A percentile compares a stretch with the other conserved stretches of the same genome.
phyloP scores from a whole-genome alignment of 2,113 vertebrate species.

The Marmota flaviventris region DNA sequence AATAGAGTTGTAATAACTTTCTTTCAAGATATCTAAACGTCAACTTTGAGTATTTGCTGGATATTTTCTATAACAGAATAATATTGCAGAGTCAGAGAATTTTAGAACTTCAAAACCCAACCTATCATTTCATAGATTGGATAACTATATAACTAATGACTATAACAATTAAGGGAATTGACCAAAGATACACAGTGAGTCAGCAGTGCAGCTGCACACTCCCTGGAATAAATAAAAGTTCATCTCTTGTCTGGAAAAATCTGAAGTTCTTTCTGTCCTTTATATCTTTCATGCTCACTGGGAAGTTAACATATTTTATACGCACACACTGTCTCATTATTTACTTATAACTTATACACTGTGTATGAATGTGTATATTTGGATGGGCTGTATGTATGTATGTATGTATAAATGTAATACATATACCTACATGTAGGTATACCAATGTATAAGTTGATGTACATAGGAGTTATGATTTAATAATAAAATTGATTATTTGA shows the following conservation, averaged over 20 bases:
- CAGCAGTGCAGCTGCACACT: neutral
- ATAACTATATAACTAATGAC: neutral
- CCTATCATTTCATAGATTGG: neutral
- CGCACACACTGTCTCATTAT: neutral
- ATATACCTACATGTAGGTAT: neutral
- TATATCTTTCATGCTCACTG: neutral
- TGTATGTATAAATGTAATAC: too few species aligned
- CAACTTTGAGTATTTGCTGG: neutral
- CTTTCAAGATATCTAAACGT: neutral
- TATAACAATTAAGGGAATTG: neutral
- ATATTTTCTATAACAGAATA: slow-evolving; percentile 16
- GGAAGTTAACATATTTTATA: neutral
- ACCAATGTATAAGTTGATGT: neutral
- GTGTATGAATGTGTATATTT: neutral
- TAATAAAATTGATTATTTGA: neutral
- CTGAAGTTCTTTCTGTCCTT: neutral
- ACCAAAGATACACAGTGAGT: neutral
- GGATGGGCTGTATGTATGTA: neutral
- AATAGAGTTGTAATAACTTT: neutral
- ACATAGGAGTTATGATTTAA: neutral
- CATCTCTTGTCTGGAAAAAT: neutral
- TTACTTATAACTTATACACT: neutral
- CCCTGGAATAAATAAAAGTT: neutral
- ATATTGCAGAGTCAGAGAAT: slow-evolving; percentile 19
- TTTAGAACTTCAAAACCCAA: slow-evolving; percentile 46